Conservation (phyloP, 2,888 invertebrate genomes). For the Watsonalla cultraria region DNA sequence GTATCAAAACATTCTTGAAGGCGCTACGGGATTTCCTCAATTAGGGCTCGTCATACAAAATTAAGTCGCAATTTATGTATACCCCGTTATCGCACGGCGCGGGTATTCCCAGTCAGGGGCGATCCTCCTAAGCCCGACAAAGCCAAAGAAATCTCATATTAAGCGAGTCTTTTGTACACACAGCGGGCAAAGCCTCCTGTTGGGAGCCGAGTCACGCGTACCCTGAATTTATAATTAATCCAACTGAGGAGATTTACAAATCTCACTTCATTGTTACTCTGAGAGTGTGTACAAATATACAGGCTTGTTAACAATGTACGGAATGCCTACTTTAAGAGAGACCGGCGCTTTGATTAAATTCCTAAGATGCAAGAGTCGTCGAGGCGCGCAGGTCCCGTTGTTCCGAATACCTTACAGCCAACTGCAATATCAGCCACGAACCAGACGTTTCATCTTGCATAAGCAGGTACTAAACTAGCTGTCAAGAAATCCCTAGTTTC, state of each 20-base stretch:
- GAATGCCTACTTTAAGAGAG: neutral
- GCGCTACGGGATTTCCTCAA: neutral
- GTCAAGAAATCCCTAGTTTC: too few relatives aligned
- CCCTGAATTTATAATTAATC: slow-evolving; percentile 40
- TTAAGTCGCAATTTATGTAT: neutral
- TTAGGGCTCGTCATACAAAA: neutral
- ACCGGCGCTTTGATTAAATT: neutral
- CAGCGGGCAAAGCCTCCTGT: slow-evolving; percentile 20
- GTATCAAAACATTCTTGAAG: neutral
- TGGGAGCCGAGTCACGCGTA: slow-evolving; percentile 27
- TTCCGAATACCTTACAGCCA: too few relatives aligned
- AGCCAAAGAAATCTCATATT: slow-evolving; percentile 9
- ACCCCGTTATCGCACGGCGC: neutral
- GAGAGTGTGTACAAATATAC: neutral
- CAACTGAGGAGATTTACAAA: slow-evolving; percentile 14
- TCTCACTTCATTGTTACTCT: neutral
- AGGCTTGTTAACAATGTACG: neutral
- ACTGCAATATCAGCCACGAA: too few relatives aligned
- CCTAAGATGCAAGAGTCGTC: neutral
- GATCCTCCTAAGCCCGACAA: slow-evolving; percentile 1
- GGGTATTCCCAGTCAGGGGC: neutral
- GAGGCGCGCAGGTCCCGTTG: neutral
- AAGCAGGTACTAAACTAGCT: too few relatives aligned
- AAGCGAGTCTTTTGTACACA: slow-evolving; percentile 12
- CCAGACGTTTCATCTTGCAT: too few relatives aligned